phyloP scores from a whole-genome alignment of 2,888 invertebrate species.

The Epinotia ramella region DNA sequence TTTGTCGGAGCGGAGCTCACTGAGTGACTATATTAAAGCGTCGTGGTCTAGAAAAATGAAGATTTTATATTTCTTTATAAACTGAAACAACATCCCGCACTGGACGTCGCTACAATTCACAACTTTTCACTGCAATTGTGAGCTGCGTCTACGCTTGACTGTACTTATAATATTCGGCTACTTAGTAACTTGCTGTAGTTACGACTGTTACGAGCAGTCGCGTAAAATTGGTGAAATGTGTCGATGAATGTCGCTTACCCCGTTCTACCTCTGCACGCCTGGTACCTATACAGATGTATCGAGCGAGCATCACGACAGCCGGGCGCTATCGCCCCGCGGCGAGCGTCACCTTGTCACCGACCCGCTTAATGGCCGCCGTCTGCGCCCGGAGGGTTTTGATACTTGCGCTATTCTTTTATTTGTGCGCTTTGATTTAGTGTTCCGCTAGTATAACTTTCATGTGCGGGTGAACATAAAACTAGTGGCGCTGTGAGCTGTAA shows the following conservation, averaged over 20 bases:
- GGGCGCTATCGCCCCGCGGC: constrained; percentile 77
- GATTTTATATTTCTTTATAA: no score
- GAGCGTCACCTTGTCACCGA: constrained; percentile 83
- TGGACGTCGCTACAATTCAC: no score
- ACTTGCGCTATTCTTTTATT: constrained; percentile 55
- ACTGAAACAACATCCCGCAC: no score
- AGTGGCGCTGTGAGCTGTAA: no score
- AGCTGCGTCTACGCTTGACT: neutral
- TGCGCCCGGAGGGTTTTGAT: constrained; percentile 66
- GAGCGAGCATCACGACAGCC: constrained; percentile 70
- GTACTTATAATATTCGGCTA: neutral
- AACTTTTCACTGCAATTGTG: no score
- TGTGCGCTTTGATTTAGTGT: neutral
- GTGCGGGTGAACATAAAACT: neutral
- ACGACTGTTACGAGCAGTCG: no score
- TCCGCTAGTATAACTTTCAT: no score
- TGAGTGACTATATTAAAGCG: no score
- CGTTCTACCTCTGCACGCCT: neutral
- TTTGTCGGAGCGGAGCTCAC: no score
- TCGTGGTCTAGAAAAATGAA: no score
- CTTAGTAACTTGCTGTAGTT: neutral
- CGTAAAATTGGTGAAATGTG: neutral
- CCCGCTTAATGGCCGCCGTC: constrained; percentile 79
- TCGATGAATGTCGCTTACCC: constrained; percentile 8
- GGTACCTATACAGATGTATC: constrained; percentile 57